These are phyloP conservation scores for Euleptes europaea DNA, from an alignment of 2,113 vertebrate species.

Conservation along the genomic window DNA sequence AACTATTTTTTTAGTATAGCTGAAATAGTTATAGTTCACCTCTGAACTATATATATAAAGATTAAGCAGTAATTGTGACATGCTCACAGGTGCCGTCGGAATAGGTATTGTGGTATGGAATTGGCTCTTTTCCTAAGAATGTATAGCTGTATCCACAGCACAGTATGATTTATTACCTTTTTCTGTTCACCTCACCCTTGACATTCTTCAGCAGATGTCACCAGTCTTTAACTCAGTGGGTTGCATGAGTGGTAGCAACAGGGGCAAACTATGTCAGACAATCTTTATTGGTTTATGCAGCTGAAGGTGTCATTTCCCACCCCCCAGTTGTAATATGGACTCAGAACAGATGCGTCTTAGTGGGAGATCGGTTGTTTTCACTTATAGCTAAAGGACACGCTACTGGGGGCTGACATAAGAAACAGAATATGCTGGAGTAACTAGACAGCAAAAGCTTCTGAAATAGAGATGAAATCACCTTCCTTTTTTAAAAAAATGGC, in stretches of 20 bases:
- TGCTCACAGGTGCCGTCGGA: not conserved
- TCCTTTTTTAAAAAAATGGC: not conserved
- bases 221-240: slow-evolving; percentile 72
- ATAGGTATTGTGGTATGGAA: rapidly evolving
- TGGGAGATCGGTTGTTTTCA: slow-evolving; percentile 56
- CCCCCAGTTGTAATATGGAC: slow-evolving; percentile 72
- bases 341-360: slow-evolving; percentile 78
- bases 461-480: not conserved
- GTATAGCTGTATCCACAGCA: not conserved
- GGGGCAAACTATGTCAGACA: slow-evolving; percentile 73
- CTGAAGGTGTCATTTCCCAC: slow-evolving; percentile 70
- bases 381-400: slow-evolving; percentile 40
- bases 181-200: slow-evolving; percentile 52
- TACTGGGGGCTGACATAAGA: slow-evolving; percentile 39
- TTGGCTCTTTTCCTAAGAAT: not conserved
- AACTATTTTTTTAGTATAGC: rapidly evolving
- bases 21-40: rapidly evolving
- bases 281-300: slow-evolving; percentile 75
- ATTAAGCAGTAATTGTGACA: rapidly evolving
- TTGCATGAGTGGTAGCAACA: slow-evolving; percentile 62
- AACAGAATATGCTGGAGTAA: not conserved
- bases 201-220: slow-evolving; percentile 70
- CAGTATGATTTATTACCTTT: slow-evolving; percentile 26
- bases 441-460: not conserved
- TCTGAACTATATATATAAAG: not conserved